Base-by-base conservation (phyloP, 1,140 invertebrate species). In the Zaprionus tsacasi region DNA sequence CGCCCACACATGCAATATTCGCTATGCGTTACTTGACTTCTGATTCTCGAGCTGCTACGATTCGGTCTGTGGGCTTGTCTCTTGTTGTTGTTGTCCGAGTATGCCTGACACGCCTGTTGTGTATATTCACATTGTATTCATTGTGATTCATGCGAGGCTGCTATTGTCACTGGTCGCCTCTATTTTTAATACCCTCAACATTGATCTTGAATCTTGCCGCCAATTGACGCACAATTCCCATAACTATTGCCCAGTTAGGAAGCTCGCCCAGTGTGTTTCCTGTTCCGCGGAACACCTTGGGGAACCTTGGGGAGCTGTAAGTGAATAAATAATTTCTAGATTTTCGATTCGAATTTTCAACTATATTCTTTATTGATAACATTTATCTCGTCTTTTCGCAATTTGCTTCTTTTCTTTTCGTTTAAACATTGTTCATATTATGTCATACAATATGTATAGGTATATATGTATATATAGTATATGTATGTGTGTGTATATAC, bases 281-380 rank as follows among this genome's bases (percentile, higher is more conserved):
- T 89, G 70, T 89, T 88, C 81, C 85, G 82, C 15, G 12, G 17
- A 33, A 35, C 36, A 68, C n/a, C n/a, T n/a, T n/a, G n/a, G n/a
- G n/a, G n/a, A n/a, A 73, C 82, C 82, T 79, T 82, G 60, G 43
- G 25, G 11, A 5, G 33, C 17, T 38, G 15, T 74, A 59, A 66
- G 11, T 61, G 56, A 63, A 64, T 36, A 30, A 52, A 65, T 65
- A 63, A 73, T 38, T 45, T 8, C 17, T 25, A 6, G 3, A 35
- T 33, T 11, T 33, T 11, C 15, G 17, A 69, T 66, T 70, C 89
- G 81, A 88, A 88, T 88, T 82, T 85, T 91, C 88, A 91, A 91
- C 88, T 91, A 91, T 88, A 91, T 78, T 91, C 83, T 91, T 91
- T 91, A 91, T 91, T 91, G 88, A 91, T 91, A 91, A 91, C 88